Base-by-base conservation (phyloP, 2,113 vertebrate species). In the Ranitomeya variabilis region DNA sequence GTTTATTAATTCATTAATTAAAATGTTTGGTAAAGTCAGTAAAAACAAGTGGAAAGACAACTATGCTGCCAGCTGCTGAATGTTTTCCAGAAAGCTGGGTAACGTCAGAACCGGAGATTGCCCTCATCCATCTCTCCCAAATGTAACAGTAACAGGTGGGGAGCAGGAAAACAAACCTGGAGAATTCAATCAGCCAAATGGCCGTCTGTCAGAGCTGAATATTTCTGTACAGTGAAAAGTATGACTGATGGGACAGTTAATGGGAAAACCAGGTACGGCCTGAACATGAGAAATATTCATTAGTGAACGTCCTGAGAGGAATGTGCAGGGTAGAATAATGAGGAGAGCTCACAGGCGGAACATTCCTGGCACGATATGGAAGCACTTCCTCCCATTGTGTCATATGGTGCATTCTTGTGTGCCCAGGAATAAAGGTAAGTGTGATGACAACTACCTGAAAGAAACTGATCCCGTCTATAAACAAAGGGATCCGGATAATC, bases 371-470 rank as follows among this genome's bases (percentile, higher is more conserved):
- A 14, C 62, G 59, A 67, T 55, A 62, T 13, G 19, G 57, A 64
- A 55, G 78, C 16, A 54, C 80, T 89, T 89, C 87, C 87, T 84
- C 16, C 73, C 51, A 89, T 89, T 84, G 87, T 76, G 37, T 77
- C 80, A 76, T 80, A 62, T 7, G 13, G 79, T 79, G 1, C 45
- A 80, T 87, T 78, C 76, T 51, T 80, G n/a, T 54, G n/a, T 80
- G 51, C 8, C 78, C 26, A 11, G 45, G n/a, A 59, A 18, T 62
- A 12, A 52, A 64, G 51, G 77, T 81, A 71, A 71, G 62, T 26
- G 59, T 23, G 15, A 81, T 4, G 16, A 62, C 57, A 64, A 62
- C 57, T 81, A n/a, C 3, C 23, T 19, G 62, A 11, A 31, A 54
- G 45, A 67, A 45, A 5, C 19, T 66, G 19, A 37, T n/a, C 26